A percentile compares a stretch with the other conserved stretches of the same genome.
phyloP scores from a whole-genome alignment of 2,888 invertebrate genomes.

The Lithophane semibrunnea region DNA sequence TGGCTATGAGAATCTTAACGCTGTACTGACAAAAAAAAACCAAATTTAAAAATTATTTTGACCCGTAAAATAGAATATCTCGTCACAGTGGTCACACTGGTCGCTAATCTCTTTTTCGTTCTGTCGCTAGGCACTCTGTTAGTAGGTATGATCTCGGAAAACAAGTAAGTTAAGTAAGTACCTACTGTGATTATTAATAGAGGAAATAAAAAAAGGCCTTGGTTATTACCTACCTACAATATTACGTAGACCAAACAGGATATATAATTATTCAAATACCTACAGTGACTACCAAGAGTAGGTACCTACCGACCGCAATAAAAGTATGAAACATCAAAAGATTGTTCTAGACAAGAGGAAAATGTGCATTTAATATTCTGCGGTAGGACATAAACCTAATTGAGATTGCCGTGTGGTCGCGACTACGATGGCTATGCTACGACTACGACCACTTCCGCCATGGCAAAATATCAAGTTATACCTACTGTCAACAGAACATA shows the following conservation, averaged over 20 bases:
- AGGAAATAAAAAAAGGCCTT: constrained; percentile 47
- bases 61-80: no score
- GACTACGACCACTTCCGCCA: constrained; percentile 20
- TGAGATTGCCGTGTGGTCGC: neutral
- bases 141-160: constrained; percentile 7
- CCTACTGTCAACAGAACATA: neutral
- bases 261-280: neutral
- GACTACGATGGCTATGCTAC: neutral
- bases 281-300: constrained; percentile 9
- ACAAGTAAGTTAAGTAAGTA: neutral
- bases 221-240: constrained; percentile 14
- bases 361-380: constrained; percentile 37
- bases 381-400: constrained; percentile 15
- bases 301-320: constrained; percentile 1
- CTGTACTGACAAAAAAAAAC: no score
- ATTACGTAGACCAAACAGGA: constrained; percentile 24
- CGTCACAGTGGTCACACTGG: no score
- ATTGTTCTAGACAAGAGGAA: constrained; percentile 39
- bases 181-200: constrained; percentile 2
- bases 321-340: constrained; percentile 11
- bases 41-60: no score
- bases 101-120: neutral
- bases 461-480: constrained; percentile 9
- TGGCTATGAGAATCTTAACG: no score
- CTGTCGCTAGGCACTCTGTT: neutral